Conservation (phyloP, 2,113 vertebrate species). For the Epinephelus cyanopodus region DNA sequence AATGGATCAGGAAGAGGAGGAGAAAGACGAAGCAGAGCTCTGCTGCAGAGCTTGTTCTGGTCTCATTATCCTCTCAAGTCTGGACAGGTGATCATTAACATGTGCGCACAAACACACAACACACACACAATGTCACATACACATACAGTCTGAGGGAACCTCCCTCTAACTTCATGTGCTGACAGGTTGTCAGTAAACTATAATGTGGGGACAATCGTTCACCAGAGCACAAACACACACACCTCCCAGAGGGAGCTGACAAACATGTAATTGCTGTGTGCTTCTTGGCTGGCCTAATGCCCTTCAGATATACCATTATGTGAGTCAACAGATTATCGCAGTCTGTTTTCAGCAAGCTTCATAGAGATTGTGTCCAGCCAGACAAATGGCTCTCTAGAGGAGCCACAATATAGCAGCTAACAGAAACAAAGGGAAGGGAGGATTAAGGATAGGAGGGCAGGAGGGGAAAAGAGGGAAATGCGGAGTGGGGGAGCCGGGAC, state of each 20-base stretch:
- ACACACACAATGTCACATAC: conserved; percentile 14
- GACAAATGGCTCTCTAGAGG: conserved; percentile 20
- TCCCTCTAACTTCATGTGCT: conserved; percentile 62
- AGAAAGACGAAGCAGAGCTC: background rate
- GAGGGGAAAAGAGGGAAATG: conserved; percentile 26
- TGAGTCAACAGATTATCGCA: conserved; percentile 54
- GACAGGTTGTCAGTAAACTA: conserved; percentile 62
- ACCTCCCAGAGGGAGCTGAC: conserved; percentile 36
- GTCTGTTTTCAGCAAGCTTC: conserved; percentile 44
- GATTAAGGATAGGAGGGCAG: conserved; percentile 33
- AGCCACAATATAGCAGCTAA: conserved; percentile 30
- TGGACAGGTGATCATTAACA: conserved; percentile 74
- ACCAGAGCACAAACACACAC: conserved; percentile 4
- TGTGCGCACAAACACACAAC: conserved; percentile 16
- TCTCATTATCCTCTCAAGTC: conserved; percentile 73
- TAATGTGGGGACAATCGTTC: conserved; percentile 38
- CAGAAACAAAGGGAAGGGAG: conserved; percentile 62
- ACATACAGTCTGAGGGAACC: conserved; percentile 34
- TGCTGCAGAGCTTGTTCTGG: conserved; percentile 35
- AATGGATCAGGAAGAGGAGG: background rate
- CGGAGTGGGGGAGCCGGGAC: background rate
- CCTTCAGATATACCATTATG: conserved; percentile 46
- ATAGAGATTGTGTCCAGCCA: background rate
- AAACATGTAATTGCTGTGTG: conserved; percentile 51
- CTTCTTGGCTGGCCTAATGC: conserved; percentile 17